These are phyloP conservation scores for Sitobion miscanthi DNA, from an alignment of 1,140 invertebrate species.

Conservation along the genomic window DNA sequence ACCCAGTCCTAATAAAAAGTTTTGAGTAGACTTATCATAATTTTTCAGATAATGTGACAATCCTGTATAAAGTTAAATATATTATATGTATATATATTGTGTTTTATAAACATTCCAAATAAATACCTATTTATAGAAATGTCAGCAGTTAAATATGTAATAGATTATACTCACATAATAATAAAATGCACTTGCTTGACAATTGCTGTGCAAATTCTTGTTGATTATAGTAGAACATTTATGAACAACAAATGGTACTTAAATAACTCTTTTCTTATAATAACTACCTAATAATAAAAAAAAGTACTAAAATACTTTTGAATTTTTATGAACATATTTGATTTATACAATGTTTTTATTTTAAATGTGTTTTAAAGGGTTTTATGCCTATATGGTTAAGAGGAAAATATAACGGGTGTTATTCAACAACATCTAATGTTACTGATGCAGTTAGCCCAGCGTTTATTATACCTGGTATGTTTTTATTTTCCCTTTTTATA, in stretches of 20 bases:
- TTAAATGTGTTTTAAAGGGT: conserved; percentile 35
- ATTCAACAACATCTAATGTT: conserved; percentile 76
- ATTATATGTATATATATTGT: no score
- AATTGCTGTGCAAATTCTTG: background rate
- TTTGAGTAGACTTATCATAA: no score
- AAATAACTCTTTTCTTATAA: background rate
- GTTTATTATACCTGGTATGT: conserved; percentile 73
- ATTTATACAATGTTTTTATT: background rate
- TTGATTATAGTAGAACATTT: background rate
- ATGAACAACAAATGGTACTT: background rate
- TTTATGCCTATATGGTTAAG: conserved; percentile 45
- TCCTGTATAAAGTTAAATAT: no score
- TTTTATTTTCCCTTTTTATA: conserved; percentile 50
- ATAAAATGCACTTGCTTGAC: no score
- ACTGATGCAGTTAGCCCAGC: conserved; percentile 81
- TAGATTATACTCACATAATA: no score
- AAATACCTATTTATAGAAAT: no score
- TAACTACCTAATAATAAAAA: background rate
- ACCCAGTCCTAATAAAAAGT: no score
- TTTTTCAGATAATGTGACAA: no score
- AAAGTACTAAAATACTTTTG: background rate
- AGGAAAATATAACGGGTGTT: conserved; percentile 70
- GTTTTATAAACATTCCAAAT: no score
- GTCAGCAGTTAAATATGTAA: no score
- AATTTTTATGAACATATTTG: background rate